A percentile compares a stretch with the other conserved stretches of the same genome.
Evolutionary conservation across 2,797 vertebrate genomes (phyloP).

Genomic region (Melopsittacus undulatus): DNA sequence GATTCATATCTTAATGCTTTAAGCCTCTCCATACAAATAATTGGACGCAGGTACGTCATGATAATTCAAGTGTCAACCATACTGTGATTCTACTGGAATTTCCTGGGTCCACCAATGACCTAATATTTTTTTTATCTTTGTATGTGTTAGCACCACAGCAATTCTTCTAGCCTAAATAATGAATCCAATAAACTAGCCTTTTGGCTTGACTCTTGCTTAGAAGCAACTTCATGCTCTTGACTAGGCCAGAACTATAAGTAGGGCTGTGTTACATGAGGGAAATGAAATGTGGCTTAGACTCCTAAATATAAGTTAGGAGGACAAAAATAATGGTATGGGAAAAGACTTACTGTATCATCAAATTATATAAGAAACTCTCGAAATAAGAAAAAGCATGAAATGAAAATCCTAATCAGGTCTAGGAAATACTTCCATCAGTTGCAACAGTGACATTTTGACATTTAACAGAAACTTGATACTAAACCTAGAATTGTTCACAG

Average conservation of each 20-base stretch:
- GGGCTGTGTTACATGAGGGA: neutral
- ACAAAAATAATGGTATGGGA: neutral
- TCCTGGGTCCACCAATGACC: neutral
- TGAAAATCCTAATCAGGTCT: neutral
- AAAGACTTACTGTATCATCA: neutral
- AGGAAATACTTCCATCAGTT: neutral
- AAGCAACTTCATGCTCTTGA: neutral
- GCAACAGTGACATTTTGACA: neutral
- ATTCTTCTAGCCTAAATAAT: constrained; percentile 19
- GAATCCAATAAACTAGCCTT: neutral
- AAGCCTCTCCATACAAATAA: neutral
- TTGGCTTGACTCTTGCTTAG: neutral
- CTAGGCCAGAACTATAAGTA: constrained; percentile 18
- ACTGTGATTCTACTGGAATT: neutral
- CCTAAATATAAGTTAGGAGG: neutral
- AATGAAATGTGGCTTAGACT: constrained; percentile 11
- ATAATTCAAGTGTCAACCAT: neutral
- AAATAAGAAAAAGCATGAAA: neutral
- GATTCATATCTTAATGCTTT: neutral
- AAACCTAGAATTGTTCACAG: neutral
- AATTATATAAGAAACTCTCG: neutral
- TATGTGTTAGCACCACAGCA: neutral
- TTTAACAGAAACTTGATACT: neutral
- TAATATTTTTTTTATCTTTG: neutral
- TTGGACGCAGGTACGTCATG: neutral